Base-by-base conservation (phyloP, 2,888 invertebrate species). In the Trisateles emortualis region DNA sequence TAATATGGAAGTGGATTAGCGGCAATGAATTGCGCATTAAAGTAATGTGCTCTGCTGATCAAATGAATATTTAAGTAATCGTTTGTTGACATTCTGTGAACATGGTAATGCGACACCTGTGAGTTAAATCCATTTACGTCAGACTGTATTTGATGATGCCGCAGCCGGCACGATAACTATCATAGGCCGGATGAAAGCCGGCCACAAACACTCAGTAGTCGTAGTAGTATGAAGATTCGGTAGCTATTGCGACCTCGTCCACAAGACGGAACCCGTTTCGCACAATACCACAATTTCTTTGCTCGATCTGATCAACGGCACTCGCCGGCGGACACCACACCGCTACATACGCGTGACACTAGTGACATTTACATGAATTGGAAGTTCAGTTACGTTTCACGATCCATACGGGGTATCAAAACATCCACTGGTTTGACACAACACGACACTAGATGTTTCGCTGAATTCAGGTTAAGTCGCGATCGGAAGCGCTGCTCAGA, bases 391-490 rank as follows among this genome's bases (percentile, higher is more conserved):
- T 78, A 76, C 74, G 78, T 81, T 82, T 78, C 79, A 82, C 78
- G 78, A 79, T 84, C 81, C 80, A 79, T 81, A 82, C 78, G 77
- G 74, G n/a, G 72, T 77, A 76, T 76, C 66, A 78, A 71, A 76
- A 73, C 74, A 85, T 85, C 79, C 87, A 85, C 76, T 74, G 69
- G 79, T 87, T 90, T 89, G 88, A 88, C 90, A 90, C 90, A 84
- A 87, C 88, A 89, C 89, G 82, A 88, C 86, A 89, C 88, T 81
- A 72, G 68, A 68, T 73, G 65, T 72, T 74, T 75, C 74, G 75
- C 80, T 80, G 76, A 83, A 87, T 86, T 84, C 80, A 85, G 86
- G 86, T 87, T 87, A 84, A 76, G 77, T 84, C 82, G 84, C 84
- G 83, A 87, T 85, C 86, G 88, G 87, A 88, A 88, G 85, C 89